These are phyloP conservation scores for Anisognathus igniventris DNA, from an alignment of 2,797 vertebrate genomes.

Conservation along the genomic window DNA sequence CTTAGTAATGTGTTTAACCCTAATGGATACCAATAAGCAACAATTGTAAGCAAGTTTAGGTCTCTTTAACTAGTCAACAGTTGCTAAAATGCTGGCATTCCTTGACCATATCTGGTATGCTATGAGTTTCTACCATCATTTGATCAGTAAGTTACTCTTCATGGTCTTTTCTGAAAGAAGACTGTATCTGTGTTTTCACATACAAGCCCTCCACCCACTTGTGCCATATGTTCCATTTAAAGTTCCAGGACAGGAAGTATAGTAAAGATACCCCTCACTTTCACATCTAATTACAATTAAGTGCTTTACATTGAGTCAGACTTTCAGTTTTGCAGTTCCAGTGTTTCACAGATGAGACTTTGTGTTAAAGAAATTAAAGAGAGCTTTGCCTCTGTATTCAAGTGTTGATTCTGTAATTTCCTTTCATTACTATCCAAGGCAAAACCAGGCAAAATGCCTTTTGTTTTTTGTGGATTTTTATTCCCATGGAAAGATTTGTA, in stretches of 20 bases:
- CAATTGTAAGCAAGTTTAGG: background rate
- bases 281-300: constrained; percentile 27
- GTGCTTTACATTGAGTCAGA: constrained; percentile 10
- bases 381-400: background rate
- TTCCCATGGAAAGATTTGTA: background rate
- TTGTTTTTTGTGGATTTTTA: background rate
- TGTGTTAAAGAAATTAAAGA: background rate
- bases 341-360: background rate
- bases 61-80: constrained; percentile 24
- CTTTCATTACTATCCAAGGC: background rate
- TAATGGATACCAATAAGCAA: background rate
- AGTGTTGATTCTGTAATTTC: constrained; percentile 11
- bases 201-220: constrained; percentile 1
- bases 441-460: background rate
- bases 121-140: background rate
- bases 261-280: constrained; percentile 32
- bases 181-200: constrained; percentile 27
- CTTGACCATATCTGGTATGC: constrained; percentile 40
- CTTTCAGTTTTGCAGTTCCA: constrained; percentile 26
- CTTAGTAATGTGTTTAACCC: background rate
- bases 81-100: constrained; percentile 22
- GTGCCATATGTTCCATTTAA: constrained; percentile 41
- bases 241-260: constrained; percentile 36
- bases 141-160: constrained; percentile 12
- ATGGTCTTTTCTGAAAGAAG: constrained; percentile 15